These are phyloP conservation scores for Onychomys torridus DNA, from an alignment of 2,797 vertebrate species.

Conservation along the genomic window DNA sequence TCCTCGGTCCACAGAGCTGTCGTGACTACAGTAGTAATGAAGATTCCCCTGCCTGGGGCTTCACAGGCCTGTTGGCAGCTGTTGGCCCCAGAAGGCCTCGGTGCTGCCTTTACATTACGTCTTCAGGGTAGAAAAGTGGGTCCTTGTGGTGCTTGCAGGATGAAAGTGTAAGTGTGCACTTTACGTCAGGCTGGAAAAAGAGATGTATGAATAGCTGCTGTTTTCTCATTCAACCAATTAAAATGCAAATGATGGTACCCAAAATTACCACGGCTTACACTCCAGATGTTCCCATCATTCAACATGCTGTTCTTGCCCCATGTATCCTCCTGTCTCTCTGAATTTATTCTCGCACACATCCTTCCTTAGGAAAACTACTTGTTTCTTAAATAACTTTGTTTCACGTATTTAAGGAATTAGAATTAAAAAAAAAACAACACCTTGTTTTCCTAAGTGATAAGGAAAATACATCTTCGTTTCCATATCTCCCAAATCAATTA, in stretches of 20 bases:
- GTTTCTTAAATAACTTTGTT: constrained; percentile 70
- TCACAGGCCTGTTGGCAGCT: neutral
- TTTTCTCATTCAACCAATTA: constrained; percentile 49
- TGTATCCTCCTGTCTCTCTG: constrained; percentile 58
- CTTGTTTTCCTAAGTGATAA: constrained; percentile 75
- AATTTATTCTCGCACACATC: constrained; percentile 62
- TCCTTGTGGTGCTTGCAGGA: neutral
- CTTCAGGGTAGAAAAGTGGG: neutral
- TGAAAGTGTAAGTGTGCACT: constrained; percentile 23
- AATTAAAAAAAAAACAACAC: constrained; percentile 70
- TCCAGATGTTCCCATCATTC: constrained; percentile 66
- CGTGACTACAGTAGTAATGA: neutral
- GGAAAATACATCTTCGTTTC: constrained; percentile 77
- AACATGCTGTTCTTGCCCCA: constrained; percentile 27
- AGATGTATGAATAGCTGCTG: constrained; percentile 29
- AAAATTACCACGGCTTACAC: constrained; percentile 45
- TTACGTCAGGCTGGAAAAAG: neutral
- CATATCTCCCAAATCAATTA: constrained; percentile 77
- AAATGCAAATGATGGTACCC: constrained; percentile 71
- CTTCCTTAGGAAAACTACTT: constrained; percentile 66
- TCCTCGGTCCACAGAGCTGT: neutral
- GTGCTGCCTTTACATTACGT: neutral
- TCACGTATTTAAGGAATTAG: constrained; percentile 74
- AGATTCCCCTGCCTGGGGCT: neutral
- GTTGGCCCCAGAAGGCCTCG: neutral